Percentiles rank a stretch among this genome's conserved stretches.
These are phyloP conservation scores for Alectoris magna DNA, from an alignment of 2,797 vertebrate genomes.

Conservation along the genomic window DNA sequence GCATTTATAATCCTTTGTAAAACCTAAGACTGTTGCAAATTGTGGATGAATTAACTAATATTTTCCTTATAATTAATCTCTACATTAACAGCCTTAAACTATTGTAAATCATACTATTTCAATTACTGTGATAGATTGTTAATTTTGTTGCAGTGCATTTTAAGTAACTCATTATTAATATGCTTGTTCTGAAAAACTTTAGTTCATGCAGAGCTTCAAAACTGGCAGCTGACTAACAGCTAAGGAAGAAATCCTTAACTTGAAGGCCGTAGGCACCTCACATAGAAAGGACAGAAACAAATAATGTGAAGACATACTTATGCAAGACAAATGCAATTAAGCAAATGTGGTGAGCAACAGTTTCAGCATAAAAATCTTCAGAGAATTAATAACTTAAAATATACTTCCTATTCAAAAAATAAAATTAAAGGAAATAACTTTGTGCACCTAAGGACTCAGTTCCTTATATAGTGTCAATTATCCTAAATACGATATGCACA, in stretches of 20 bases:
- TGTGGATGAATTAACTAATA: neutral
- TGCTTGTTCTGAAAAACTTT: neutral
- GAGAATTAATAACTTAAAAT: neutral
- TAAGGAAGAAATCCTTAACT: neutral
- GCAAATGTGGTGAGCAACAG: neutral
- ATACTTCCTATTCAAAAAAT: neutral
- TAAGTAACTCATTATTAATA: neutral
- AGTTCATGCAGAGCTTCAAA: neutral
- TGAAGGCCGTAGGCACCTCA: neutral
- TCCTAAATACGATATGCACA: neutral
- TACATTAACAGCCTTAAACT: neutral
- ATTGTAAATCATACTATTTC: neutral
- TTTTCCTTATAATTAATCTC: slow-evolving; percentile 19
- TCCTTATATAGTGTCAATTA: neutral
- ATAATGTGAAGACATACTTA: neutral
- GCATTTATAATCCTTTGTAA: neutral
- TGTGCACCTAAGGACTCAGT: neutral
- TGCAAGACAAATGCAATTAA: neutral
- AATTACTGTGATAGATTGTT: neutral
- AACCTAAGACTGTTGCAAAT: neutral
- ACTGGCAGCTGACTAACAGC: neutral
- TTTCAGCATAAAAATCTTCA: neutral
- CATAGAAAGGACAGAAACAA: neutral
- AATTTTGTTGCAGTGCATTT: neutral
- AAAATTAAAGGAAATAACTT: neutral